Evolutionary conservation across 1,140 invertebrate species (phyloP).

Genomic region (Mylabris phalerata): DNA sequence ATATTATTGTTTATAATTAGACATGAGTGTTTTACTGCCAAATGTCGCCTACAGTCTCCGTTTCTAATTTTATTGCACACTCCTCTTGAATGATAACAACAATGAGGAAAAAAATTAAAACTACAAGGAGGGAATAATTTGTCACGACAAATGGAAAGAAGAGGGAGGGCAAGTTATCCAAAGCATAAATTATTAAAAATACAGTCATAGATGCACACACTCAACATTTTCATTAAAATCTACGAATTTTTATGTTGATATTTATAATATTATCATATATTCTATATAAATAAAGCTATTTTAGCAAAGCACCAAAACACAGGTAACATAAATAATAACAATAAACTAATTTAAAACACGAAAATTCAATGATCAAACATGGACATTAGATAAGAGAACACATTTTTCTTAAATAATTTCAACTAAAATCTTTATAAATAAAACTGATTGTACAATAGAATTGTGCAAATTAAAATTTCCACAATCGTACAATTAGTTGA

Average conservation of each 20-base stretch:
- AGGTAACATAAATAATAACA: conserved; percentile 13
- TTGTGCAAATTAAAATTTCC: not conserved
- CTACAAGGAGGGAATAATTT: no score
- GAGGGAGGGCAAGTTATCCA: not conserved
- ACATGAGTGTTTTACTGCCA: conserved; percentile 3
- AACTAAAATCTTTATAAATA: not conserved
- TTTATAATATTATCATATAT: not conserved
- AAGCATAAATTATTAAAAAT: not conserved
- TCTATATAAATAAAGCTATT: conserved; percentile 14
- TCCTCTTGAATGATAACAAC: no score
- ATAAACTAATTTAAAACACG: conserved; percentile 6
- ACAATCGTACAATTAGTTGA: no score
- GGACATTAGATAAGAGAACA: not conserved
- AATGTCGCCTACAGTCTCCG: conserved; percentile 1
- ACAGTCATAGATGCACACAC: not conserved
- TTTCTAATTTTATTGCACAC: not conserved
- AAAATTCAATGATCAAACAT: not conserved
- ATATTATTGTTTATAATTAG: conserved; percentile 6
- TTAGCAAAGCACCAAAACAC: conserved; percentile 15
- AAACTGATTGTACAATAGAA: not conserved
- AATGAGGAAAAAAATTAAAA: no score
- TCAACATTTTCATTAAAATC: not conserved
- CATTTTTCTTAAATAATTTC: not conserved
- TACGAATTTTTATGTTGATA: not conserved
- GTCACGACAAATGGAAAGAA: not conserved